Evolutionary conservation across 2,113 vertebrate genomes (phyloP).

Genomic region (Lota lota): DNA sequence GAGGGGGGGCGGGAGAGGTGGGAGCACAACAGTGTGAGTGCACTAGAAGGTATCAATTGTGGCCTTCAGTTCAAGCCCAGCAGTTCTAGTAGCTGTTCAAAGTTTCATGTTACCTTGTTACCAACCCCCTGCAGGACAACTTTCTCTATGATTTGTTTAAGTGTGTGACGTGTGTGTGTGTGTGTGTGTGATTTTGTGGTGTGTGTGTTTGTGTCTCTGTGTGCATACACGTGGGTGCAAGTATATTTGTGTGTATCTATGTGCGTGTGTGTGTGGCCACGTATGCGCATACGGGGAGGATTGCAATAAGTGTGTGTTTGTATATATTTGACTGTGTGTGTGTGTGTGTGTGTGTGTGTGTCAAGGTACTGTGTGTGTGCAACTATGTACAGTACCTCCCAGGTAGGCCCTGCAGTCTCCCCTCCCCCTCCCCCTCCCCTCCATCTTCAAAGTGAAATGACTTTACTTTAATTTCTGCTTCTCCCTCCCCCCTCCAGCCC

Average conservation of each 20-base stretch:
- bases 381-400: neutral
- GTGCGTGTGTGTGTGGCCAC: neutral
- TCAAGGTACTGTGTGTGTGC: too few relatives aligned
- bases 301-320: neutral
- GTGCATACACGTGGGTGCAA: conserved; percentile 3
- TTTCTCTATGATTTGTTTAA: too few relatives aligned
- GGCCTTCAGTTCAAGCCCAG: too few relatives aligned
- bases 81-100: conserved; percentile 6
- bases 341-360: too few relatives aligned
- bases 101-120: conserved; percentile 11
- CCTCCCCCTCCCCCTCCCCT: conserved; percentile 8
- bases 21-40: too few relatives aligned
- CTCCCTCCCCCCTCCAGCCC: neutral
- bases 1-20: too few relatives aligned
- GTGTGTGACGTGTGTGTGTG: too few relatives aligned
- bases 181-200: neutral
- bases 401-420: neutral
- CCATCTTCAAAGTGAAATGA: conserved; percentile 34
- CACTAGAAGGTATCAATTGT: too few relatives aligned
- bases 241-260: neutral
- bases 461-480: conserved; percentile 33
- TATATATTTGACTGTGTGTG: too few relatives aligned
- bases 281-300: too few relatives aligned
- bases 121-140: neutral
- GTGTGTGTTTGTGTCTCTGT: conserved; percentile 4